phyloP scores from a whole-genome alignment of 2,888 invertebrate genomes.

The Noctua janthina region DNA sequence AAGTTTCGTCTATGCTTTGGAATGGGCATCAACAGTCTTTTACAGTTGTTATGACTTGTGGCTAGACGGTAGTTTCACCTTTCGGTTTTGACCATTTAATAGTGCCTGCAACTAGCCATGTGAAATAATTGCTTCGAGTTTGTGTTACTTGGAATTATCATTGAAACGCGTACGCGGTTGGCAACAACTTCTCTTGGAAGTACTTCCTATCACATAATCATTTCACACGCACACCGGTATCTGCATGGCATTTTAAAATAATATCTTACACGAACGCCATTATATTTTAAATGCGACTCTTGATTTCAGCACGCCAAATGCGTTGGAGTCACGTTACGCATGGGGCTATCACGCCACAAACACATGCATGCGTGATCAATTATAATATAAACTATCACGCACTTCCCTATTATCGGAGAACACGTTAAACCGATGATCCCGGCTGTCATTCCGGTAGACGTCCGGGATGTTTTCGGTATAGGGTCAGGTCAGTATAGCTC shows the following conservation, averaged over 20 bases:
- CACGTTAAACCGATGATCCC: neutral
- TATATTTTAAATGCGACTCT: neutral
- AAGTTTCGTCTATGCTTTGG: too few relatives aligned
- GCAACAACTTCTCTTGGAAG: neutral
- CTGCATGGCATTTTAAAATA: neutral
- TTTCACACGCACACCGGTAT: constrained; percentile 2
- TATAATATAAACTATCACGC: neutral
- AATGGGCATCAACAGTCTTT: too few relatives aligned
- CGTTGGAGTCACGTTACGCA: constrained; percentile 10
- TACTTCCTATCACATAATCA: neutral
- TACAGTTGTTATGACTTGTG: too few relatives aligned
- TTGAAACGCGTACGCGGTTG: neutral
- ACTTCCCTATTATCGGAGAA: neutral
- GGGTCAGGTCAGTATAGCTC: too few relatives aligned
- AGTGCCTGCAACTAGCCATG: neutral
- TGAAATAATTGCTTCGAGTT: neutral
- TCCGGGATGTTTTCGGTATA: too few relatives aligned
- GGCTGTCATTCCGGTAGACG: neutral
- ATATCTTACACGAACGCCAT: constrained; percentile 21
- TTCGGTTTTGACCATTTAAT: too few relatives aligned
- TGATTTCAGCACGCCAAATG: constrained; percentile 7
- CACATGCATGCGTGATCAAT: too few relatives aligned
- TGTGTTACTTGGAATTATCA: neutral
- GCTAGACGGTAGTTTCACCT: too few relatives aligned
- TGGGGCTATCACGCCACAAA: neutral